These are phyloP conservation scores for Bactericera cockerelli DNA, from an alignment of 1,140 invertebrate species.

Conservation along the genomic window DNA sequence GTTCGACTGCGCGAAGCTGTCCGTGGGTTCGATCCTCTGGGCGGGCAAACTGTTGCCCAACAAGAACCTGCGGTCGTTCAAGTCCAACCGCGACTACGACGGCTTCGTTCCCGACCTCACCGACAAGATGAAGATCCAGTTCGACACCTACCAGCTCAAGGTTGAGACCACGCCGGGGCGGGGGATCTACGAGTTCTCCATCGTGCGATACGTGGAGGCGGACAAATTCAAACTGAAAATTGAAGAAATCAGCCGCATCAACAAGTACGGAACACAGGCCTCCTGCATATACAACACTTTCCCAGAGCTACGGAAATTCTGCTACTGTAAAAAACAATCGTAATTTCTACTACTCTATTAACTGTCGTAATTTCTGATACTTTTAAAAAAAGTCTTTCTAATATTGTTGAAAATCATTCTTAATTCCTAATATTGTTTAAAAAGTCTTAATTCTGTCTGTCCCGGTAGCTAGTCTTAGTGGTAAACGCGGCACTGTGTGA, in stretches of 20 bases:
- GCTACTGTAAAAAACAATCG: constrained; percentile 38
- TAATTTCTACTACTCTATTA: too few species aligned
- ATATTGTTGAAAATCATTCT: too few species aligned
- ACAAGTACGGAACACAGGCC: constrained; percentile 64
- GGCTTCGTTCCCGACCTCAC: too few species aligned
- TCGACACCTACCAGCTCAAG: neutral
- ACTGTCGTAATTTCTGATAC: too few species aligned
- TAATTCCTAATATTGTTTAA: too few species aligned
- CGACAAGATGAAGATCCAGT: too few species aligned
- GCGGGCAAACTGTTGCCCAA: neutral
- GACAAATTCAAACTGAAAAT: constrained; percentile 29
- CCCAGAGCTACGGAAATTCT: constrained; percentile 54
- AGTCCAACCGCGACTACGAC: neutral
- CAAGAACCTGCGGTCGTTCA: neutral
- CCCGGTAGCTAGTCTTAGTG: too few species aligned
- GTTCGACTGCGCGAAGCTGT: neutral
- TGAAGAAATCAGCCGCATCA: constrained; percentile 69
- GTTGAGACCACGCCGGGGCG: neutral
- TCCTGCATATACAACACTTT: constrained; percentile 53
- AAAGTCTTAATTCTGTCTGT: too few species aligned
- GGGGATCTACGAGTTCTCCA: neutral
- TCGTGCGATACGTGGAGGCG: neutral
- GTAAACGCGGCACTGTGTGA: too few species aligned
- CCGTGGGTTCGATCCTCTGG: neutral
- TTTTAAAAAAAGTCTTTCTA: too few species aligned